These are phyloP conservation scores for Drymonia ruficornis DNA, from an alignment of 2,888 invertebrate species.

Conservation along the genomic window DNA sequence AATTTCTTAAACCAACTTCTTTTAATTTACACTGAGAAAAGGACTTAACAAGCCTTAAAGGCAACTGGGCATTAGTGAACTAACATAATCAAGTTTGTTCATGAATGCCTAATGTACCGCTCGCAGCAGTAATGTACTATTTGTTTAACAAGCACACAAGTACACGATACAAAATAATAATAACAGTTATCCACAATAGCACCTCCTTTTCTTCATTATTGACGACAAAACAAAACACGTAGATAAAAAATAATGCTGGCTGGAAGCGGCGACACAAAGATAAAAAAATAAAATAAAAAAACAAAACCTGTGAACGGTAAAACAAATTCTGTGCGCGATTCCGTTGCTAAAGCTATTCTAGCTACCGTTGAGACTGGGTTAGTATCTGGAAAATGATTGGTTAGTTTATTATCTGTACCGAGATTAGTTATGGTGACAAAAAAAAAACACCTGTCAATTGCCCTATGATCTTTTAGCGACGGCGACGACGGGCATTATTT, in stretches of 20 bases:
- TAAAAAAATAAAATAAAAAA: constrained; percentile 23
- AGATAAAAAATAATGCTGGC: constrained; percentile 5
- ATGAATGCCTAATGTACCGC: too few relatives aligned
- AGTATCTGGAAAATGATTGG: constrained; percentile 4
- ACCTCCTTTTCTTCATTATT: background rate
- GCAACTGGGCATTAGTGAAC: too few relatives aligned
- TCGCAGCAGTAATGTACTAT: too few relatives aligned
- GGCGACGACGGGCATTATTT: too few relatives aligned
- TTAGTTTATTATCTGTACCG: background rate
- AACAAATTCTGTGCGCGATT: constrained; percentile 14
- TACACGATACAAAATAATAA: background rate
- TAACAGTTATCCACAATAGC: background rate
- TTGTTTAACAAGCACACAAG: background rate
- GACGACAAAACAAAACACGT: background rate
- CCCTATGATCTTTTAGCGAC: too few relatives aligned
- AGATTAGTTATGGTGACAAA: too few relatives aligned
- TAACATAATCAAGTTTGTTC: too few relatives aligned
- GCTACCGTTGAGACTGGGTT: background rate
- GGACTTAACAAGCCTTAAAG: too few relatives aligned
- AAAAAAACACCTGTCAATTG: too few relatives aligned
- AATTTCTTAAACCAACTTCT: too few relatives aligned
- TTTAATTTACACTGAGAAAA: too few relatives aligned
- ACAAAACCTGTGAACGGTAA: constrained; percentile 33
- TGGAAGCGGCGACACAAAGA: constrained; percentile 8
- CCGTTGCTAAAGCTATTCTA: background rate